Conservation (phyloP, 2,888 invertebrate species). For the Rhingia campestris region DNA sequence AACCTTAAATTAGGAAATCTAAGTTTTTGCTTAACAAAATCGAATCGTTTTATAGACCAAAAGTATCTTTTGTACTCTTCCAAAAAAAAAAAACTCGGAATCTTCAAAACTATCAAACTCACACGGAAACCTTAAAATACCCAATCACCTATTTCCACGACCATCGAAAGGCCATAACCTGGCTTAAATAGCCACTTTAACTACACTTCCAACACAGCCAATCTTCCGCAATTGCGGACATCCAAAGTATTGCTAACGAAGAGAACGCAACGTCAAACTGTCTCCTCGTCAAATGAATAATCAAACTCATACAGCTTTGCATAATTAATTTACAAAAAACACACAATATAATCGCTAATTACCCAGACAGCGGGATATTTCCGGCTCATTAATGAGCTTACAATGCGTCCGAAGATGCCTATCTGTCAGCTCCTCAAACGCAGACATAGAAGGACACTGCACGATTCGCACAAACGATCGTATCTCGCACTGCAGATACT, state of each 20-base stretch:
- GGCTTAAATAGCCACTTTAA: too few relatives aligned
- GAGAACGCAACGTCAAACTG: slow-evolving; percentile 5
- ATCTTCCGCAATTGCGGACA: slow-evolving; percentile 16
- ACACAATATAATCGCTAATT: slow-evolving; percentile 52
- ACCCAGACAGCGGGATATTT: slow-evolving; percentile 61
- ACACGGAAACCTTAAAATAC: too few relatives aligned
- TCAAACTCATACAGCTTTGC: slow-evolving; percentile 40
- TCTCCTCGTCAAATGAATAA: background rate
- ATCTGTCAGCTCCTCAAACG: slow-evolving; percentile 35
- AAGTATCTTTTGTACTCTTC: too few relatives aligned
- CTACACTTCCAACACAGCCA: slow-evolving; percentile 2
- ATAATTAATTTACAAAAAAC: slow-evolving; percentile 63
- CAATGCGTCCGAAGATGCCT: slow-evolving; percentile 17
- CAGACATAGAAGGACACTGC: slow-evolving; percentile 26
- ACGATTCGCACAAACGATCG: slow-evolving; percentile 28
- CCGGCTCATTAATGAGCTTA: slow-evolving; percentile 42
- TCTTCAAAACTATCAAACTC: too few relatives aligned
- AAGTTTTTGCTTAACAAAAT: too few relatives aligned
- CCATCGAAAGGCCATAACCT: too few relatives aligned
- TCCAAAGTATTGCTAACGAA: background rate
- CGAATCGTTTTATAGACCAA: too few relatives aligned
- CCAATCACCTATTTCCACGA: too few relatives aligned
- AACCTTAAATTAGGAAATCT: too few relatives aligned
- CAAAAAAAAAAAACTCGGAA: too few relatives aligned
- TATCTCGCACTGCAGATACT: slow-evolving; percentile 12